These are phyloP conservation scores for Sturmia bella DNA, from an alignment of 2,888 invertebrate species.

Conservation along the genomic window DNA sequence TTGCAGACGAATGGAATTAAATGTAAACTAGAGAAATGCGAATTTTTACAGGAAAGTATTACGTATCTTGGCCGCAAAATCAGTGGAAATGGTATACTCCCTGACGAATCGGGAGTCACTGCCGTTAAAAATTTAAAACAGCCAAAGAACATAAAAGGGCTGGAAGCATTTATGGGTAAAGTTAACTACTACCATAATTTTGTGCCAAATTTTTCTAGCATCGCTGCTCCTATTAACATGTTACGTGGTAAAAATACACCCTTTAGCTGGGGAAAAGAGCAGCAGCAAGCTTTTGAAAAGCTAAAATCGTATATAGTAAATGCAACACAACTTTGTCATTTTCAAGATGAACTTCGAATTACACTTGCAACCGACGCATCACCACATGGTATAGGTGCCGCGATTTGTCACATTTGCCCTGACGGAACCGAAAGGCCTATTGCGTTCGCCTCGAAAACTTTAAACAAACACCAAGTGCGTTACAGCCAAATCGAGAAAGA, in stretches of 20 bases:
- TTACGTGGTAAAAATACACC: no score
- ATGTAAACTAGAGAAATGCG: constrained; percentile 50
- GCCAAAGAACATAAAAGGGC: constrained; percentile 33
- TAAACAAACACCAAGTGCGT: constrained; percentile 2
- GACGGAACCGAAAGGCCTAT: no score
- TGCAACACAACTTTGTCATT: no score
- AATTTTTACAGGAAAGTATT: constrained; percentile 38
- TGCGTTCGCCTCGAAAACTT: no score
- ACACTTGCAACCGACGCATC: constrained; percentile 12
- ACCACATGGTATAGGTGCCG: no score
- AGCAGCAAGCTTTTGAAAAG: constrained; percentile 22
- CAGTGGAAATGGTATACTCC: no score
- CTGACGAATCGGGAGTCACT: no score
- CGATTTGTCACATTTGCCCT: no score
- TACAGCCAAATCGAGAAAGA: constrained; percentile 48
- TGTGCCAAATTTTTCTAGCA: no score
- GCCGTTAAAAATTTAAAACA: no score
- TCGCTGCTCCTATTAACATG: no score
- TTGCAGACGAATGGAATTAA: constrained; percentile 61
- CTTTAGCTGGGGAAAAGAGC: constrained; percentile 6
- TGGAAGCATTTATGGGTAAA: constrained; percentile 31
- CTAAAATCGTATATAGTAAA: constrained; percentile 19
- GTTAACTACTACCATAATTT: no score
- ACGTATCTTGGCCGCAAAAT: constrained; percentile 60
- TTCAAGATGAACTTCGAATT: constrained; percentile 26